Evolutionary conservation across 2,888 invertebrate species (phyloP).

Genomic region (Geotrupes spiniger): DNA sequence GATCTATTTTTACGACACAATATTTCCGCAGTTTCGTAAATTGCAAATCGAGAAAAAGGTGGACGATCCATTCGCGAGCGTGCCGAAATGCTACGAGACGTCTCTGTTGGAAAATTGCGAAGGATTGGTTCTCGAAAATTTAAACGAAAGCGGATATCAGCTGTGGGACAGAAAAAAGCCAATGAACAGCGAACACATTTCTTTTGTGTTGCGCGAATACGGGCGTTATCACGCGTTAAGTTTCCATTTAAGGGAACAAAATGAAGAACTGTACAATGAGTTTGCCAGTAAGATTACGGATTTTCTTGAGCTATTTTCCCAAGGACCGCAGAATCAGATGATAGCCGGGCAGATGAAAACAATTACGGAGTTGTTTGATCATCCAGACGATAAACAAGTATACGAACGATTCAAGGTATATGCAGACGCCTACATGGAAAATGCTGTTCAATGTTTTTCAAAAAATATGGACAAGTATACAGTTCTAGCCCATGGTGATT

Average conservation of each 20-base stretch:
- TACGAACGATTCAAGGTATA: not conserved
- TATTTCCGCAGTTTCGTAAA: conserved; percentile 23
- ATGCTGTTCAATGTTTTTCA: too few relatives aligned
- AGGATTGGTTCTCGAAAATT: conserved; percentile 34
- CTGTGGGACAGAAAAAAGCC: conserved; percentile 34
- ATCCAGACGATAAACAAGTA: not conserved
- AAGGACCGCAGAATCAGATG: too few relatives aligned
- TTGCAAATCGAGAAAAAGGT: conserved; percentile 23
- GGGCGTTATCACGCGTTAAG: conserved; percentile 39
- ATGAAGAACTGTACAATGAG: conserved; percentile 30
- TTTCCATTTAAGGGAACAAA: conserved; percentile 35
- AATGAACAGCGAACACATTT: conserved; percentile 35
- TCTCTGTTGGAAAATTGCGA: conserved; percentile 23
- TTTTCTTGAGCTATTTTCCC: not conserved
- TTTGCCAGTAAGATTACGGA: conserved; percentile 11
- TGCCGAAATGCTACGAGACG: conserved; percentile 23
- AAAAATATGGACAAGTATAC: conserved; percentile 7
- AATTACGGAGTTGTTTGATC: conserved; percentile 3
- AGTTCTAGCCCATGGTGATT: conserved; percentile 21
- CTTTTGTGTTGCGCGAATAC: conserved; percentile 34
- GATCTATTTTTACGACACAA: conserved; percentile 25
- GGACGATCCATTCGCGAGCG: conserved; percentile 18
- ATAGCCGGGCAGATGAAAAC: too few relatives aligned
- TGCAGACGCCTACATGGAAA: too few relatives aligned
- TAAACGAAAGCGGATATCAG: conserved; percentile 30